Evolutionary conservation across 2,113 vertebrate genomes (phyloP), one percentile per base, ranked within the genome.

Genomic region (Barbus barbus): DNA sequence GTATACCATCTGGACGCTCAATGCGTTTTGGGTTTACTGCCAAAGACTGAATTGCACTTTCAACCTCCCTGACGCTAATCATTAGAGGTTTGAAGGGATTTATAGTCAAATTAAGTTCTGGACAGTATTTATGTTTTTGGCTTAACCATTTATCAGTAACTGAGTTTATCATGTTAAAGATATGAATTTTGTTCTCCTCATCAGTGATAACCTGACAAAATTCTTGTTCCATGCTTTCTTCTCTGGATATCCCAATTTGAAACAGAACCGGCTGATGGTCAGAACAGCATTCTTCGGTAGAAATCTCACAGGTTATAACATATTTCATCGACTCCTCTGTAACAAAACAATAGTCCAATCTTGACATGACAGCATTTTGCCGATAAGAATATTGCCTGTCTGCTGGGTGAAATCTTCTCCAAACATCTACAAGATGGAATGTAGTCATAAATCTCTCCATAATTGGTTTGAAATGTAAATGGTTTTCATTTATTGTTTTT

Each of bases 201-300:
- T 58, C 56, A 8, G 46, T n/a, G 22, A 58, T n/a, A 1, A 0
- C 4, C 46, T 5, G 46, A 51, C 1, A 1, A 18, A 51, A 51
- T 51, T 18, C 14, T 51, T 14, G 44, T 46, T 46, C 13, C 13
- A 0, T 18, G 14, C 14, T 5, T 18, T 14, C 5, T 26, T 44
- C 12, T 14, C 3, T 24, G 11, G n/a, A 26, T 13, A 73, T 26
- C 22, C 12, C 4, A 5, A 51, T 46, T 46, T 81, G 0, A 46
- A 81, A 22, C 1, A 61, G 41, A 20, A 81, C 38, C 6, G 78
- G 61, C 22, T 46, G 16, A 61, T 81, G 78, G 24, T 81, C 78
- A 48, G 58, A 26, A 24, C 13, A 4, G 22, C 56, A 65, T 9
- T 22, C 2, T n/a, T 81, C 78, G 0, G 0, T n/a, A 44, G n/a